Evolutionary conservation across 2,113 vertebrate species (phyloP).

Genomic region (Etheostoma spectabile): DNA sequence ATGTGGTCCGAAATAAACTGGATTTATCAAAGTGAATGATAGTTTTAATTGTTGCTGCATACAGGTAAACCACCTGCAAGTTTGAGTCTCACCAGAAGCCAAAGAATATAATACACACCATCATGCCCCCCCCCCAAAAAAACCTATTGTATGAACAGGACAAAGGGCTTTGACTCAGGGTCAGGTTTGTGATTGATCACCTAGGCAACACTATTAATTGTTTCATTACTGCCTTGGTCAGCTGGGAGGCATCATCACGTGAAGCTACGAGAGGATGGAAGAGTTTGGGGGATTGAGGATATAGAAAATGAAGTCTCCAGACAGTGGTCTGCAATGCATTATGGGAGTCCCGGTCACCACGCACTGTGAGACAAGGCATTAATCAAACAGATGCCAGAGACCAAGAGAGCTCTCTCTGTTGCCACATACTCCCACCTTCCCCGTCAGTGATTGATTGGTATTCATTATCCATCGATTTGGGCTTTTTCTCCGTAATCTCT

Average conservation of each 20-base stretch:
- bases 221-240: conserved; percentile 58
- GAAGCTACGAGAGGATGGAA: conserved; percentile 47
- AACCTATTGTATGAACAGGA: conserved; percentile 46
- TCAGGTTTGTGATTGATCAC: conserved; percentile 72
- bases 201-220: conserved; percentile 71
- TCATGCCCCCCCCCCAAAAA: not conserved
- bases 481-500: conserved; percentile 66
- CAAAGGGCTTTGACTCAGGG: conserved; percentile 34
- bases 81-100: conserved; percentile 38
- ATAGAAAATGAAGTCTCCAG: conserved; percentile 76
- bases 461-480: conserved; percentile 77
- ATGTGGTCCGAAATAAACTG: not conserved
- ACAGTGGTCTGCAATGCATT: conserved; percentile 77
- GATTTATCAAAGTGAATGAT: conserved; percentile 5
- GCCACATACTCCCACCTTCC: conserved; percentile 56
- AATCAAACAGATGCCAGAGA: conserved; percentile 77
- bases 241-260: conserved; percentile 65
- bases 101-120: conserved; percentile 12
- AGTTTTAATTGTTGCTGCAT: conserved; percentile 17
- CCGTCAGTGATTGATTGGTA: conserved; percentile 71
- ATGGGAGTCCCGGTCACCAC: conserved; percentile 64
- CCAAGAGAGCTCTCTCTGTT: conserved; percentile 57
- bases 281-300: conserved; percentile 58
- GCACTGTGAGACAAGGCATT: conserved; percentile 67
- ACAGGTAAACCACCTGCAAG: conserved; percentile 4